phyloP scores from a whole-genome alignment of 2,888 invertebrate genomes.

The Chymomyza fuscimana region DNA sequence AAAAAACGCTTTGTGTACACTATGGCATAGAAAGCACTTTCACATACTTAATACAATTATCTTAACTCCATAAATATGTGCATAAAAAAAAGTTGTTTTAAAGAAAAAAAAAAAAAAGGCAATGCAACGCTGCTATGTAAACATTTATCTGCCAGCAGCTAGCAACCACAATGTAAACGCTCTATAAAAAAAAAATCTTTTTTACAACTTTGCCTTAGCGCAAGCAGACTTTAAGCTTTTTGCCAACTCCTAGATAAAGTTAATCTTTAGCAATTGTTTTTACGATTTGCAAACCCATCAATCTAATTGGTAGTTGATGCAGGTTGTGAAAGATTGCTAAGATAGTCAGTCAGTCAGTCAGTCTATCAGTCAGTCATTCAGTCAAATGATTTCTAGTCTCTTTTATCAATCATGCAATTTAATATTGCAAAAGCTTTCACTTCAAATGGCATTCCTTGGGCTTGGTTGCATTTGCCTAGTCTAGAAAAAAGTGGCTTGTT shows the following conservation, averaged over 20 bases:
- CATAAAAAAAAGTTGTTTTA: too few species aligned
- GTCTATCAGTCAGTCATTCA: not conserved
- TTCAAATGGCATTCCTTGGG: not conserved
- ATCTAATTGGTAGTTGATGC: not conserved
- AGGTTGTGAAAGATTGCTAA: not conserved
- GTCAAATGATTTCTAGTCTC: not conserved
- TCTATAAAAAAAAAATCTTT: too few species aligned
- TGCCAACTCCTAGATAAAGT: not conserved
- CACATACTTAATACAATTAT: too few species aligned
- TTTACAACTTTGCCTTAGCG: too few species aligned
- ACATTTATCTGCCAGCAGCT: too few species aligned
- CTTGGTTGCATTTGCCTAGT: not conserved
- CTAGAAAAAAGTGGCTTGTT: not conserved
- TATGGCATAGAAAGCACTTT: too few species aligned
- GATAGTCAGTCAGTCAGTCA: not conserved
- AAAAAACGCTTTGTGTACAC: too few species aligned
- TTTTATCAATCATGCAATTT: conserved; percentile 1
- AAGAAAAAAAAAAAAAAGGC: too few species aligned
- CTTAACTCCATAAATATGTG: too few species aligned
- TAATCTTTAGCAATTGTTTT: not conserved
- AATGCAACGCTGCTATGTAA: too few species aligned
- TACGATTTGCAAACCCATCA: not conserved
- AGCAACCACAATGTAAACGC: too few species aligned
- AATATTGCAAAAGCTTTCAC: not conserved
- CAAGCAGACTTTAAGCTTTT: too few species aligned